Evolutionary conservation across 92 coral and sea anemone species (phyloP).

Genomic region (Epizoanthus rinbou): DNA sequence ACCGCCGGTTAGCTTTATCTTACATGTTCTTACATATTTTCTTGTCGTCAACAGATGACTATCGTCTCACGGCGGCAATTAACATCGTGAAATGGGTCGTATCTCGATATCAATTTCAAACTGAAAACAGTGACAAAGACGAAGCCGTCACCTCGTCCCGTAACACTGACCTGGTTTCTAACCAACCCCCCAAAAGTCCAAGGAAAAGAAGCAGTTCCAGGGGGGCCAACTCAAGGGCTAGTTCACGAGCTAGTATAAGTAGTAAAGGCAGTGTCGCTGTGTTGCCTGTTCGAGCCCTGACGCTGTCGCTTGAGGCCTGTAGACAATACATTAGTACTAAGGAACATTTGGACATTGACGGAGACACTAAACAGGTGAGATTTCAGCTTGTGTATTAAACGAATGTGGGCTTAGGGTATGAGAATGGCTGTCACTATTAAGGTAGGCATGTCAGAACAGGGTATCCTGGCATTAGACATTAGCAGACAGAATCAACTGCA

Average conservation of each 20-base stretch:
- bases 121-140: conserved; percentile 6
- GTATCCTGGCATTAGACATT: too few relatives aligned
- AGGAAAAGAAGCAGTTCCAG: conserved; percentile 3
- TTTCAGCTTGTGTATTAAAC: neutral
- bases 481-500: too few relatives aligned
- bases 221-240: conserved; percentile 25
- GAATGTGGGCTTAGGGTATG: too few relatives aligned
- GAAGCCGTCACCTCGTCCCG: neutral
- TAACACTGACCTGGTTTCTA: conserved; percentile 3
- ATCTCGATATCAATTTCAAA: conserved; percentile 54
- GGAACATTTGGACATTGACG: conserved; percentile 91
- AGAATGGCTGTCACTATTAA: too few relatives aligned
- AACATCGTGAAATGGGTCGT: conserved; percentile 83
- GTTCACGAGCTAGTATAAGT: conserved; percentile 35
- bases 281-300: conserved; percentile 79
- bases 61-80: conserved; percentile 82
- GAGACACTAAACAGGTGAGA: conserved; percentile 60
- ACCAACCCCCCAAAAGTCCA: conserved; percentile 27
- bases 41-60: conserved; percentile 72
- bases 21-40: too few relatives aligned
- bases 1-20: too few relatives aligned
- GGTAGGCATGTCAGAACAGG: neutral
- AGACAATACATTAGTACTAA: conserved; percentile 67
- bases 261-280: conserved; percentile 42
- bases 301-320: conserved; percentile 89